A percentile compares a stretch with the other conserved stretches of the same genome.
These are phyloP conservation scores for Drosophila nebulosa DNA, from an alignment of 1,140 invertebrate genomes.

Conservation along the genomic window DNA sequence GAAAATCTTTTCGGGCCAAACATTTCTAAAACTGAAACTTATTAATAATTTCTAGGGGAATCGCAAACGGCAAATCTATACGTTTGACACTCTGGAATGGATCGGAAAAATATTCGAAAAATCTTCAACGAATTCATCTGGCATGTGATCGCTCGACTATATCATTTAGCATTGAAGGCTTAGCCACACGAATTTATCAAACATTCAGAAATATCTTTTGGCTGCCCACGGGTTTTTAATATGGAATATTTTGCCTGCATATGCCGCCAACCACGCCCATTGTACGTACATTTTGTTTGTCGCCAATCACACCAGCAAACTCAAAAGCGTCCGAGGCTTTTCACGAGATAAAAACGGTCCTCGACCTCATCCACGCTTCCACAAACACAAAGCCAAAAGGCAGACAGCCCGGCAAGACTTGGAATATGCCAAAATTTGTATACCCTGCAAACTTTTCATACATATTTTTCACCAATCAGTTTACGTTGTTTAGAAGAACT, in stretches of 20 bases:
- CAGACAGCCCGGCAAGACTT: background rate
- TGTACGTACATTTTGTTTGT: background rate
- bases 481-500: no score
- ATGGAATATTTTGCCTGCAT: background rate
- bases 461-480: no score
- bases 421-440: background rate
- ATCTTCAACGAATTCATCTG: no score
- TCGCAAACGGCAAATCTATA: no score
- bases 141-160: no score
- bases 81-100: no score
- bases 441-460: background rate
- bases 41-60: slow-evolving; percentile 63
- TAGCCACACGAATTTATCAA: no score
- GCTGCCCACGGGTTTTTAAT: background rate
- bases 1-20: slow-evolving; percentile 26
- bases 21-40: slow-evolving; percentile 58
- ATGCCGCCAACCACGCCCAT: background rate
- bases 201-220: no score
- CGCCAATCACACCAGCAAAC: slow-evolving; percentile 26
- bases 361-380: background rate
- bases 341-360: slow-evolving; percentile 39
- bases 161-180: background rate
- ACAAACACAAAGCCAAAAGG: background rate
- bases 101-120: no score
- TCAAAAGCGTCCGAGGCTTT: slow-evolving; percentile 33